A percentile compares a stretch with the other conserved stretches of the same genome.
Evolutionary conservation across 1,140 invertebrate genomes (phyloP).

Genomic region (Magallana ariakensis): DNA sequence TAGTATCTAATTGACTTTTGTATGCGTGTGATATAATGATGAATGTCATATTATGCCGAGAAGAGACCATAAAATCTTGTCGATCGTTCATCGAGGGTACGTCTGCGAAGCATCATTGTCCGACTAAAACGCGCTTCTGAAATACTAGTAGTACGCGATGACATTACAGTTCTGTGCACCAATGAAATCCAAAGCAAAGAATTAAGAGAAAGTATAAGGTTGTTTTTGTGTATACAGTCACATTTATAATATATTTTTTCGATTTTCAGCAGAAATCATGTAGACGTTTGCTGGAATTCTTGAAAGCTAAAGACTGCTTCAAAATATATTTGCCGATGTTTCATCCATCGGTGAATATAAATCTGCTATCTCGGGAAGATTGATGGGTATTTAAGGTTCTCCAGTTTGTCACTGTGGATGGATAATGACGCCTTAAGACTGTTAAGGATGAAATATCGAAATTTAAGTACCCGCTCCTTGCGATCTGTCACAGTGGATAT

Average conservation of each 20-base stretch:
- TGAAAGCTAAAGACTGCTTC: too few relatives aligned
- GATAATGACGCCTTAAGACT: constrained; percentile 45
- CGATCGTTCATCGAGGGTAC: constrained; percentile 28
- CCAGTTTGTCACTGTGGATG: constrained; percentile 26
- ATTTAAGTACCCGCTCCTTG: constrained; percentile 45
- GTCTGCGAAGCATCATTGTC: constrained; percentile 27
- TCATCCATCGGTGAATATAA: background rate
- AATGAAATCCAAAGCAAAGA: background rate
- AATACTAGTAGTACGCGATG: background rate
- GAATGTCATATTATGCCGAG: constrained; percentile 36
- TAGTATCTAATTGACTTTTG: constrained; percentile 43
- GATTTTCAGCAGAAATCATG: too few relatives aligned
- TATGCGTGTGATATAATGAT: constrained; percentile 41
- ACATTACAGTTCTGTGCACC: background rate
- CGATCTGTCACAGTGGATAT: constrained; percentile 36
- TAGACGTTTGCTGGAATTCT: too few relatives aligned
- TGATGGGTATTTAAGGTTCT: constrained; percentile 38
- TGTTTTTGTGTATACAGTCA: too few relatives aligned
- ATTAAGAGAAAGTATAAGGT: too few relatives aligned
- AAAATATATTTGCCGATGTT: too few relatives aligned
- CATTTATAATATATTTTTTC: too few relatives aligned
- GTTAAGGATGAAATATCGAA: constrained; percentile 49
- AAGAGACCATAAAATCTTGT: constrained; percentile 37
- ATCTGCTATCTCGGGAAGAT: constrained; percentile 32
- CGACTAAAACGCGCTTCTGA: background rate